phyloP scores from a whole-genome alignment of 2,797 vertebrate genomes.

The Percopsis omiscomaycus region DNA sequence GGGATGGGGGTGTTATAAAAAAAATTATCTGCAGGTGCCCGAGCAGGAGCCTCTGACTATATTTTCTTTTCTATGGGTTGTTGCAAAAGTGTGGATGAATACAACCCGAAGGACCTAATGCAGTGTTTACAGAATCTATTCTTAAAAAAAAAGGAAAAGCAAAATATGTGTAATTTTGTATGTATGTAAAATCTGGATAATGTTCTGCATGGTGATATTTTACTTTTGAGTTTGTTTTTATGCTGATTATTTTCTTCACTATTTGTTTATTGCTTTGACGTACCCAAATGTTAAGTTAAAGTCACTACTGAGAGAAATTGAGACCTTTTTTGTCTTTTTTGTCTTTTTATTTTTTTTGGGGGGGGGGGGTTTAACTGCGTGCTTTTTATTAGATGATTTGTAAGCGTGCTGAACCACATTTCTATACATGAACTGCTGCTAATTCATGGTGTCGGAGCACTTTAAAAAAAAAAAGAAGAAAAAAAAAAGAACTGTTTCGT shows the following conservation, averaged over 20 bases:
- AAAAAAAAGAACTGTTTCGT: conserved; percentile 47
- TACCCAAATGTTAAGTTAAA: conserved; percentile 51
- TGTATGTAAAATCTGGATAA: conserved; percentile 74
- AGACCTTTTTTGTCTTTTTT: conserved; percentile 18
- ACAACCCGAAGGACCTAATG: conserved; percentile 62
- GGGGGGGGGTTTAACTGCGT: conserved; percentile 29
- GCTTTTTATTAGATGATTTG: conserved; percentile 58
- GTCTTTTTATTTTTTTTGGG: conserved; percentile 24
- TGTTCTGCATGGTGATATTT: conserved; percentile 62
- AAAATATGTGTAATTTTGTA: conserved; percentile 75
- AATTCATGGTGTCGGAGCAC: conserved; percentile 70
- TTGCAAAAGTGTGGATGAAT: conserved; percentile 32
- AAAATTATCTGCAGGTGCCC: conserved; percentile 46
- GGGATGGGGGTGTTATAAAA: conserved; percentile 18
- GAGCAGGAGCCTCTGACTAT: conserved; percentile 44
- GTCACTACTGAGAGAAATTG: conserved; percentile 66
- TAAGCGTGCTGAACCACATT: conserved; percentile 62
- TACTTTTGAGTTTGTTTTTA: conserved; percentile 55
- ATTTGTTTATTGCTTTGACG: conserved; percentile 37
- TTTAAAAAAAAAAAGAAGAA: conserved; percentile 77
- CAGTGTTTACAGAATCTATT: conserved; percentile 78
- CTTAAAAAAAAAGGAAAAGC: conserved; percentile 50
- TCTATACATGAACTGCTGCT: conserved; percentile 72
- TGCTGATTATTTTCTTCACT: conserved; percentile 31
- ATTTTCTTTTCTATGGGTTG: conserved; percentile 45